Base-by-base conservation (phyloP, 2,797 vertebrate genomes). In the Eulemur rubriventer region DNA sequence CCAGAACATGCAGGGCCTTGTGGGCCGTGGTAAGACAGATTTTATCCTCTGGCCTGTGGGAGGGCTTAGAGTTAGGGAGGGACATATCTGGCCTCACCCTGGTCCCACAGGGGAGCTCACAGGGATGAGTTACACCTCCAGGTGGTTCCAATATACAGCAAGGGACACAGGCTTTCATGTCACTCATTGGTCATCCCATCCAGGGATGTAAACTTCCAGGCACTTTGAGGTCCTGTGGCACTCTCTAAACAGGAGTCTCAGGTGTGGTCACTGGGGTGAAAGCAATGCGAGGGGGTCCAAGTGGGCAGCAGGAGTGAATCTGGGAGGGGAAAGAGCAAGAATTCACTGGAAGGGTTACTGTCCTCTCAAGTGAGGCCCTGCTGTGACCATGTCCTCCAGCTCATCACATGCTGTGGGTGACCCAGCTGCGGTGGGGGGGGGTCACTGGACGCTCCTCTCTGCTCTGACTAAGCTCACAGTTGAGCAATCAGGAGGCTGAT, bases 371-470 rank as follows among this genome's bases (percentile, higher is more conserved):
- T 52, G 35, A 88, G 52, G 50, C 16, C 33, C 24, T 67, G n/a
- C 81, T 43, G 4, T 73, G 57, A 50, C 9, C 14, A 22, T 22
- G 17, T 69, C 43, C 35, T 89, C 48, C 18, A 48, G 8, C 20
- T 75, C 4, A 2, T 43, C 48, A 17, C 38, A 12, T 50, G 30
- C 81, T 14, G 28, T 28, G 22, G 38, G 35, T 75, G 46, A 73
- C 70, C 61, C 48, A 57, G 75, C 28, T 69, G 20, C 65, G 46
- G 57, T 55, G 57, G 46, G 50, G 18, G 16, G n/a, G 70, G 24
- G n/a, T n/a, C 8, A 7, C 16, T 2, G 6, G 52, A 8, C 0
- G 0, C 50, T 65, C 22, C 17, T 41, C 24, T 33, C 20, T 30
- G 1, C 50, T 55, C 73, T 70, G 3, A 33, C 65, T 59, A 35